A percentile compares a stretch with the other conserved stretches of the same genome.
Conservation (phyloP, 2,113 vertebrate genomes). For the Dinomys branickii region DNA sequence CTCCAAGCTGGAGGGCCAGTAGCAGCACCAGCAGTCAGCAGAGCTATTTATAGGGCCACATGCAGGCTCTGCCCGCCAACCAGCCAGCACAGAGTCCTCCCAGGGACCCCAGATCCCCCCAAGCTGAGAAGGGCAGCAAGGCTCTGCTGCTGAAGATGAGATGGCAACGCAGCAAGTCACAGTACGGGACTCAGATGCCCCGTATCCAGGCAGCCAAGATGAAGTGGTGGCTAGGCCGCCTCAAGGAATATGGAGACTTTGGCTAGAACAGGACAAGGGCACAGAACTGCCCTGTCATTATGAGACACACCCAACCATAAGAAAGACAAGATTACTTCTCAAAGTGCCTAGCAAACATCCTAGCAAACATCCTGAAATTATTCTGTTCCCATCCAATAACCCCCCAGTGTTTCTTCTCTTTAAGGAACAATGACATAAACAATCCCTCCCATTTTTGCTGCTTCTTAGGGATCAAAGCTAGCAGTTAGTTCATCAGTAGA, state of each 20-base stretch:
- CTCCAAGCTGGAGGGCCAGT: conserved; percentile 11
- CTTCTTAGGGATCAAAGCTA: neutral
- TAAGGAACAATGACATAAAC: conserved; percentile 10
- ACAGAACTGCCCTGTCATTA: neutral
- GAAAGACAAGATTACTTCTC: conserved; percentile 28
- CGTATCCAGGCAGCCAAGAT: conserved; percentile 40
- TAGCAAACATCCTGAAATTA: too few relatives aligned
- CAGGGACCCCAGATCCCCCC: conserved; percentile 43
- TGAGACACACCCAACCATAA: neutral
- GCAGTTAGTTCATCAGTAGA: neutral
- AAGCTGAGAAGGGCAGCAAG: conserved; percentile 1
- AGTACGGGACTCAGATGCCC: conserved; percentile 35
- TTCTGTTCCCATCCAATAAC: neutral
- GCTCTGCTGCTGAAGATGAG: neutral
- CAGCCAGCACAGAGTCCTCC: neutral
- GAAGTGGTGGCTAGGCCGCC: neutral
- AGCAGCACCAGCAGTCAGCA: conserved; percentile 42
- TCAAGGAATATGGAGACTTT: conserved; percentile 38
- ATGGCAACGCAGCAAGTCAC: neutral
- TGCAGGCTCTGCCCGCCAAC: neutral
- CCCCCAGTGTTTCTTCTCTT: neutral
- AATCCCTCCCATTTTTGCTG: neutral
- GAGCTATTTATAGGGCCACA: conserved; percentile 74
- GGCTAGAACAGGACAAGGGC: neutral
- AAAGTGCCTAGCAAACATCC: too few relatives aligned